Percentiles rank a stretch among this genome's conserved stretches.
These are phyloP conservation scores for Danio aesculapii DNA, from an alignment of 2,797 vertebrate genomes.

Conservation along the genomic window DNA sequence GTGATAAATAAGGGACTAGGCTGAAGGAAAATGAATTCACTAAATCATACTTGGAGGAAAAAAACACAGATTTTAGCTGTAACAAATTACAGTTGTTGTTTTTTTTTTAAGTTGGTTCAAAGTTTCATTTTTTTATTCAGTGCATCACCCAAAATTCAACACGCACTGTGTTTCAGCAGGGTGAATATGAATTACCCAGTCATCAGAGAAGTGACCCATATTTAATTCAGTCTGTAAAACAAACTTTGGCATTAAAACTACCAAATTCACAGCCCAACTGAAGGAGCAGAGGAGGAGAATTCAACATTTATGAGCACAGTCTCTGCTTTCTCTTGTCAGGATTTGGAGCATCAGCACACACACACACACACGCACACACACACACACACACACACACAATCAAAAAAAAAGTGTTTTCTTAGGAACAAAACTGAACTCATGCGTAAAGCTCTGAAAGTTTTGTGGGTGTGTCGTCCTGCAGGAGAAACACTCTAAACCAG, in stretches of 20 bases:
- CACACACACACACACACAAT: too few relatives aligned
- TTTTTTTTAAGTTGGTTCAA: too few relatives aligned
- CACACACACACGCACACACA: background rate
- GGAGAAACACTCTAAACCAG: conserved; percentile 16
- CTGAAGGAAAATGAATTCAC: too few relatives aligned
- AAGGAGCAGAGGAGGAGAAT: background rate
- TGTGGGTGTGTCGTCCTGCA: conserved; percentile 15
- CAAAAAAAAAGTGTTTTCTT: background rate
- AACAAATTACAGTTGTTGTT: too few relatives aligned
- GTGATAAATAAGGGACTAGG: too few relatives aligned
- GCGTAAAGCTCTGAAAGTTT: background rate
- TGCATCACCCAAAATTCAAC: background rate
- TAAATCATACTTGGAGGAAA: too few relatives aligned
- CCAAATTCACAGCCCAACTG: background rate
- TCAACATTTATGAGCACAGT: conserved; percentile 33
- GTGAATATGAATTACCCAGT: conserved; percentile 21
- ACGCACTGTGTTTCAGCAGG: background rate
- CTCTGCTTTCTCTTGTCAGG: background rate
- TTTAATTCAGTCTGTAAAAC: background rate
- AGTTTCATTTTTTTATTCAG: too few relatives aligned
- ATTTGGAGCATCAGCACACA: background rate
- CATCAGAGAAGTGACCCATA: background rate
- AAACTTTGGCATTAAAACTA: background rate
- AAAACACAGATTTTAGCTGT: too few relatives aligned
- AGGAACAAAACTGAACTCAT: background rate